Evolutionary conservation across 2,888 invertebrate genomes (phyloP).

Genomic region (Cactoblastis cactorum): DNA sequence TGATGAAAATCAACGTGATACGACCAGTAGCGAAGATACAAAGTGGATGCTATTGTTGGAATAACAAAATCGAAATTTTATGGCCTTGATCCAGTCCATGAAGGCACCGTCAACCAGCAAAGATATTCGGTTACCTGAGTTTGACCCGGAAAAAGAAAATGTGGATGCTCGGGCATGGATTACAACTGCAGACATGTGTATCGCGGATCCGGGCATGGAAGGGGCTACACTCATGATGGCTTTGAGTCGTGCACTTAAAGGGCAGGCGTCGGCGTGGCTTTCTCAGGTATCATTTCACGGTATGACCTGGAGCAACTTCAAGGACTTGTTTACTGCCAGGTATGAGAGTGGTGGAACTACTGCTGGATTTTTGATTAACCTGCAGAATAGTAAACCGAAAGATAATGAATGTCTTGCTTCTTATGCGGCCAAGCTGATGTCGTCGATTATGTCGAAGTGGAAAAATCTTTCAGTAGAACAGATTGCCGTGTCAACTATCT

Average conservation of each 20-base stretch:
- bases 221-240: neutral
- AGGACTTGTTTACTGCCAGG: constrained; percentile 16
- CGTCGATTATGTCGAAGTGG: constrained; percentile 12
- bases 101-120: constrained; percentile 2
- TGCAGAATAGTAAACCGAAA: constrained; percentile 15
- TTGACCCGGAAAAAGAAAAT: constrained; percentile 14
- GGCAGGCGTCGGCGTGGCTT: constrained; percentile 19
- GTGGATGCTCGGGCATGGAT: constrained; percentile 17
- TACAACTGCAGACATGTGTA: constrained; percentile 18
- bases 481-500: constrained; percentile 13
- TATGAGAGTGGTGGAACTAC: constrained; percentile 16
- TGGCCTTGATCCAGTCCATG: neutral
- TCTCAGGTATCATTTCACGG: constrained; percentile 16
- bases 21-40: no score
- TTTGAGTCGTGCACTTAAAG: neutral
- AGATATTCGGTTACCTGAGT: constrained; percentile 14
- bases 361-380: constrained; percentile 15
- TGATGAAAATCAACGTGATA: no score
- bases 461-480: constrained; percentile 13
- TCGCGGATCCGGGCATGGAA: constrained; percentile 8
- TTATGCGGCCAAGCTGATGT: constrained; percentile 9
- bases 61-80: neutral
- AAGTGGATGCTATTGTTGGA: no score
- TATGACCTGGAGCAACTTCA: constrained; percentile 20
- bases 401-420: constrained; percentile 13